These are phyloP conservation scores for Macrophya alboannulata DNA, from an alignment of 2,888 invertebrate genomes.

Conservation along the genomic window DNA sequence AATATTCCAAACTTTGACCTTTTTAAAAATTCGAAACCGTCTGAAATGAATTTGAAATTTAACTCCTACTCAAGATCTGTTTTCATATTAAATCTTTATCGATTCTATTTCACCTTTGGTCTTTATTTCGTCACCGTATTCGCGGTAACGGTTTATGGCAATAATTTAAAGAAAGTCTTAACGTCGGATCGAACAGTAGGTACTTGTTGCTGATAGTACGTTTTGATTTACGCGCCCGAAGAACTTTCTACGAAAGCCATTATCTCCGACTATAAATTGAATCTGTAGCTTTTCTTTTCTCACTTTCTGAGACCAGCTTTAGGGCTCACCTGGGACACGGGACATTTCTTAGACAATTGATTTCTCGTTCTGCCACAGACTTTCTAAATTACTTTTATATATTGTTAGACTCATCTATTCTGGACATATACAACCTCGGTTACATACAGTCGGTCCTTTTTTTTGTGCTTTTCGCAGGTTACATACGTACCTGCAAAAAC, in stretches of 20 bases:
- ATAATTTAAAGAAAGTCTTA: background rate
- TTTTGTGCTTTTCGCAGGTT: background rate
- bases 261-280: background rate
- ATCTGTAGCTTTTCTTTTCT: conserved; percentile 1
- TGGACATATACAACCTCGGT: background rate
- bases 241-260: background rate
- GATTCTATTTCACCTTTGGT: background rate
- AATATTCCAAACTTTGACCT: no score
- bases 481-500: background rate
- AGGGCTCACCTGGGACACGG: background rate
- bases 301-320: background rate
- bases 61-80: background rate
- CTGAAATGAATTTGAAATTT: no score
- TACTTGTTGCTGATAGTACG: conserved; percentile 19
- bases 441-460: background rate
- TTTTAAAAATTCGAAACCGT: no score
- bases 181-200: background rate
- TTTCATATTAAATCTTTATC: background rate
- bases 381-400: background rate
- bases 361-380: background rate
- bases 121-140: background rate
- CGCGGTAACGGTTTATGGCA: background rate
- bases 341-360: conserved; percentile 11
- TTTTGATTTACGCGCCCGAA: conserved; percentile 1
- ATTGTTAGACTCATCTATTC: background rate